Conservation (phyloP, 2,888 invertebrate genomes). For the Deilephila porcellus region DNA sequence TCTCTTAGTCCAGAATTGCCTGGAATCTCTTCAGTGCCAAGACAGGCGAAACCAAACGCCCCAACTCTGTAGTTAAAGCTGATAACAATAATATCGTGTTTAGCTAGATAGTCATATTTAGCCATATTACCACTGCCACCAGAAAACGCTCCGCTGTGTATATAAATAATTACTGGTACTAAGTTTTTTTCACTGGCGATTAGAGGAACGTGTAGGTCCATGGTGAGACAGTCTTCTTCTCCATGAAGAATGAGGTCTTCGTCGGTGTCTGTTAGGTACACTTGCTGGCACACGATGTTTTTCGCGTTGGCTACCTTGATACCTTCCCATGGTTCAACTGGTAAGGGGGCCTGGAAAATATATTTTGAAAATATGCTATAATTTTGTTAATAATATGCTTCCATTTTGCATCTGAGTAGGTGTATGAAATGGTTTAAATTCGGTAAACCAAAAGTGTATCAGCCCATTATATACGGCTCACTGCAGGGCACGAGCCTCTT, state of each 20-base stretch:
- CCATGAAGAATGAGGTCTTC: slow-evolving; percentile 60
- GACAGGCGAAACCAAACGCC: slow-evolving; percentile 88
- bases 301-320: slow-evolving; percentile 53
- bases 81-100: slow-evolving; percentile 87
- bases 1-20: slow-evolving; percentile 95
- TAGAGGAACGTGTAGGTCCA: slow-evolving; percentile 67
- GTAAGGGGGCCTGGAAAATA: slow-evolving; percentile 70
- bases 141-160: slow-evolving; percentile 75
- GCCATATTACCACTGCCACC: slow-evolving; percentile 75
- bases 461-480: too few species aligned
- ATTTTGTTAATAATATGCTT: too few species aligned
- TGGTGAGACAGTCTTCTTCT: slow-evolving; percentile 66
- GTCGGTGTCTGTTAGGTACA: slow-evolving; percentile 59
- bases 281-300: slow-evolving; percentile 65
- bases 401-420: neutral
- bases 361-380: too few species aligned
- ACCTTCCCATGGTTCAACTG: slow-evolving; percentile 64
- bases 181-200: slow-evolving; percentile 62
- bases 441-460: too few species aligned
- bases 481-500: too few species aligned
- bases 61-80: slow-evolving; percentile 89
- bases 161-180: slow-evolving; percentile 71
- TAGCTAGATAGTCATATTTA: slow-evolving; percentile 85
- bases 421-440: neutral
- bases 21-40: slow-evolving; percentile 86